Base-by-base conservation (phyloP, 2,888 invertebrate species). In the Eupithecia abbreviata region DNA sequence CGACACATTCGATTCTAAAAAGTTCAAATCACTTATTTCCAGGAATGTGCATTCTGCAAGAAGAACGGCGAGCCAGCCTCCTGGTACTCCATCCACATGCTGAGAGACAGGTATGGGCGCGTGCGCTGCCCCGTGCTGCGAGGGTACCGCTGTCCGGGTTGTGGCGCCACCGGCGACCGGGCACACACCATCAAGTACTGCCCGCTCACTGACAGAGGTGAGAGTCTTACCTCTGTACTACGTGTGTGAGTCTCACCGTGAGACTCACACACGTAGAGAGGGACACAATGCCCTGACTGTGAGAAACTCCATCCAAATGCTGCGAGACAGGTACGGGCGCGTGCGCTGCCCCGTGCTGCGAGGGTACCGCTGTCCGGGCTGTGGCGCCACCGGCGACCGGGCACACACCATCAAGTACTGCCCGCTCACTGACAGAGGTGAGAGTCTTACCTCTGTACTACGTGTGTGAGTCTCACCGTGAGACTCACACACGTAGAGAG, bases 111-210 rank as follows among this genome's bases (percentile, higher is more conserved):
- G 4, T 93, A 95, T 6, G 97, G 97, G 0, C 95, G 96, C 0
- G 96, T 97, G 62, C 88, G 91, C 15, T 98, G 98, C 84, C 98
- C 98, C 0, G 96, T 97, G 79, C 91, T 98, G 74, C 95, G 97
- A 67, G 96, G 95, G 15, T 97, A 87, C 85, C 89, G 87, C 74
- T 98, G 98, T 86, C 97, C 97, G 3, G 96, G 96, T 66, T 98
- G 98, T 83, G 95, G 95, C 5, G 96, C 96, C 65, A 96, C 95
- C 42, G 98, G 97, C 6, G 97, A 97, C 84, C 88, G 90, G 18
- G 97, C 98, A 0, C 98, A 98, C 87, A 98, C 98, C 2, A 92
- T 97, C 80, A 97, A 97, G 84, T 97, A 98, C 88, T 98, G 98
- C 84, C 97, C 96, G 0, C 86, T 89, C 42, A 86, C 75, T 12